Evolutionary conservation across 2,888 invertebrate species (phyloP).

Genomic region (Aspidiotus destructor): DNA sequence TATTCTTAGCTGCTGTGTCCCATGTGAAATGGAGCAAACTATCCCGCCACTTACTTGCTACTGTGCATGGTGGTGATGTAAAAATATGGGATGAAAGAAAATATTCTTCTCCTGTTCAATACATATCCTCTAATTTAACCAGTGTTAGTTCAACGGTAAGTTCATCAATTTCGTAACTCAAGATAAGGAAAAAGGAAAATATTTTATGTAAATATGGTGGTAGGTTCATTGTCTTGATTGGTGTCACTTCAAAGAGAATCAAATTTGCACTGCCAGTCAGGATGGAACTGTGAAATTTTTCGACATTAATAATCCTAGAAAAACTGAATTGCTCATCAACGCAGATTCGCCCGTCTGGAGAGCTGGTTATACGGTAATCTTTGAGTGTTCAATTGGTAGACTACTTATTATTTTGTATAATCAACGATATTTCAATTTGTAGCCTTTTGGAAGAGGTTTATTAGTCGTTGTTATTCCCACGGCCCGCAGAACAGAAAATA

Average conservation of each 20-base stretch:
- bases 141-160: slow-evolving; percentile 42
- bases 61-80: slow-evolving; percentile 91
- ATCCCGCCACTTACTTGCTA: slow-evolving; percentile 73
- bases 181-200: neutral
- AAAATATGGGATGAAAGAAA: slow-evolving; percentile 93
- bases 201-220: slow-evolving; percentile 38
- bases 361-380: slow-evolving; percentile 67
- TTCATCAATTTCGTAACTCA: neutral
- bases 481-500: slow-evolving; percentile 77
- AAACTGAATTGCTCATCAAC: slow-evolving; percentile 73
- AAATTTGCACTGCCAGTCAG: slow-evolving; percentile 84
- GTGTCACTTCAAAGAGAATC: slow-evolving; percentile 76
- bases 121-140: slow-evolving; percentile 82
- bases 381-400: neutral
- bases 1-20: slow-evolving; percentile 69
- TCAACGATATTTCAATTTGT: slow-evolving; percentile 29
- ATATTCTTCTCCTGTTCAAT: slow-evolving; percentile 74
- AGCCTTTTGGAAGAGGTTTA: slow-evolving; percentile 83
- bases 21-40: slow-evolving; percentile 91
- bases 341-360: slow-evolving; percentile 85
- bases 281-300: slow-evolving; percentile 93
- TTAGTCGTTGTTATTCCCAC: slow-evolving; percentile 88
- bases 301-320: slow-evolving; percentile 74
- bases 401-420: slow-evolving; percentile 11
- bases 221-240: slow-evolving; percentile 91